Evolutionary conservation across 2,113 vertebrate genomes (phyloP).

Genomic region (Ceyx melanurus): DNA sequence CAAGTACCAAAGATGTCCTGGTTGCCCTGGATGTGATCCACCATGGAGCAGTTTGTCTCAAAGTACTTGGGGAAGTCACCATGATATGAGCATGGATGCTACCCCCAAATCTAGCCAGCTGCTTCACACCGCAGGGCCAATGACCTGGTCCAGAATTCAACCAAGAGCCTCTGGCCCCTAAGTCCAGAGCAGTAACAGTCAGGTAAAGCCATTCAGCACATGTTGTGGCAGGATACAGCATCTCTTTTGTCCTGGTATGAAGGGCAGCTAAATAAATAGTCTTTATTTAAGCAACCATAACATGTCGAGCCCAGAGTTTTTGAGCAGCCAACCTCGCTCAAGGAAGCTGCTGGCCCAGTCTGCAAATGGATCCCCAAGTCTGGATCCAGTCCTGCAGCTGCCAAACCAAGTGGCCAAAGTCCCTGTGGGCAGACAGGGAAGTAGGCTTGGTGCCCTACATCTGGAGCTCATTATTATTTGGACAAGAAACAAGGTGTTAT

Average conservation of each 20-base stretch:
- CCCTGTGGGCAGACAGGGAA: neutral
- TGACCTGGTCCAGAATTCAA: neutral
- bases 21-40: neutral
- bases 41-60: neutral
- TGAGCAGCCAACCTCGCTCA: neutral
- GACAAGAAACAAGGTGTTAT: neutral
- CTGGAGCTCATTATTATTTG: neutral
- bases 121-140: neutral
- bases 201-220: neutral
- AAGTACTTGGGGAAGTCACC: neutral
- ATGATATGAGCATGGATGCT: accelerated
- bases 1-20: neutral
- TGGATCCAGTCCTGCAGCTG: neutral
- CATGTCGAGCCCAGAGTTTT: neutral
- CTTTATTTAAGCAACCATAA: neutral
- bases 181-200: neutral
- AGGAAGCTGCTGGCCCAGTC: neutral
- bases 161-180: neutral
- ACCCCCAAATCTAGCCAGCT: neutral
- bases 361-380: neutral
- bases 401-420: neutral
- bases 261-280: neutral
- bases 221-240: neutral
- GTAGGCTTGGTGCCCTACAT: neutral
- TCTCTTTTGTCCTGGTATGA: neutral